These are phyloP conservation scores for Agriopis aurantiaria DNA, from an alignment of 2,888 invertebrate genomes.

Conservation along the genomic window DNA sequence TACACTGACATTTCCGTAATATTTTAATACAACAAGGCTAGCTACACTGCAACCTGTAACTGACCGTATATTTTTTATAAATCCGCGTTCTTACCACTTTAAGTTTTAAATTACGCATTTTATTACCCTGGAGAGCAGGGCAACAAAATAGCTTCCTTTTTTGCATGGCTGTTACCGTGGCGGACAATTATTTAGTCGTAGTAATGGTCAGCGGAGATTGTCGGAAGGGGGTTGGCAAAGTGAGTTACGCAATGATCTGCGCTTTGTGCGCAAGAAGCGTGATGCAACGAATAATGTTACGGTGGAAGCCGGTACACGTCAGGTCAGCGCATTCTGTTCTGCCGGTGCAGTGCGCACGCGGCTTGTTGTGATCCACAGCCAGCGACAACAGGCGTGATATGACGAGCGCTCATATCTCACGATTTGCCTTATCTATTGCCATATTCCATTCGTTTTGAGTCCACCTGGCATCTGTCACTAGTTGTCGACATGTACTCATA, in stretches of 20 bases:
- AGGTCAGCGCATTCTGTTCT: slow-evolving; percentile 32
- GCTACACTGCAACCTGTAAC: slow-evolving; percentile 25
- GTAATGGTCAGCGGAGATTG: slow-evolving; percentile 35
- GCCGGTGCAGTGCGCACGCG: slow-evolving; percentile 20
- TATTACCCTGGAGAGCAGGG: slow-evolving; percentile 24
- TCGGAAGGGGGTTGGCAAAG: slow-evolving; percentile 37
- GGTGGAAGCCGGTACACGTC: slow-evolving; percentile 51
- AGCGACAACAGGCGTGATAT: slow-evolving; percentile 42
- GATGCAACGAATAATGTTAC: slow-evolving; percentile 55
- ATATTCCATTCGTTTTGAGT: slow-evolving; percentile 21
- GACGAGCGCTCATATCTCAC: slow-evolving; percentile 50
- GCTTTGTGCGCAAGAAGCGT: slow-evolving; percentile 50
- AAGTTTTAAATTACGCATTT: slow-evolving; percentile 37
- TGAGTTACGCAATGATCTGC: slow-evolving; percentile 47
- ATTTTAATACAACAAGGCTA: slow-evolving; percentile 39
- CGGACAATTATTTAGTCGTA: slow-evolving; percentile 19
- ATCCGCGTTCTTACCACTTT: slow-evolving; percentile 39
- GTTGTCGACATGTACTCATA: slow-evolving; percentile 10
- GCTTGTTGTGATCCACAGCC: slow-evolving; percentile 23
- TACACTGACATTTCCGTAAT: slow-evolving; percentile 52
- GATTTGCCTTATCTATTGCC: slow-evolving; percentile 51
- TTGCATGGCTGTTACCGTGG: slow-evolving; percentile 21
- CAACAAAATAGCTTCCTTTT: slow-evolving; percentile 38
- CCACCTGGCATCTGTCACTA: slow-evolving; percentile 29
- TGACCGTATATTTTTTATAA: slow-evolving; percentile 31